Evolutionary conservation across 1,140 invertebrate species (phyloP), one percentile per base, ranked within the genome.

Genomic region (Drosophila sproati): DNA sequence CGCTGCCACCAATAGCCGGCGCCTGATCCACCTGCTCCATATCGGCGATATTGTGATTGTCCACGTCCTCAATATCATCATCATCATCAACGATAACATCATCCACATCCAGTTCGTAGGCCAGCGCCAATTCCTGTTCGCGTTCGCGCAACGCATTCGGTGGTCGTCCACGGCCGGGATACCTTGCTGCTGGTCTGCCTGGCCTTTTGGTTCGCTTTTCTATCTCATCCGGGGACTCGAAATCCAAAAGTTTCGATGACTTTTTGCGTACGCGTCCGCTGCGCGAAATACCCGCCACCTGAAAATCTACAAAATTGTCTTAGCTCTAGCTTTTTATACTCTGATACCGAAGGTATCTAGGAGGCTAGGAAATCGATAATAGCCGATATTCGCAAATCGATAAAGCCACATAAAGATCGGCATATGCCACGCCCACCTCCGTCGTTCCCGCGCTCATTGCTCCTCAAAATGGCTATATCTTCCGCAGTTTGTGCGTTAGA

Each of bases 191-290:
- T 39, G 67, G 85, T 5, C 83, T 56, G 7, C 73, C 73, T 3
- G 63, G 72, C 7, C 80, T 73, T 57, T 88, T 91, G 4, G 93
- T 90, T 45, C 94, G 93, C 29, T 93, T 93, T 51, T 94, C 94
- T 56, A 94, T 94, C 79, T 98, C 96, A 92, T 98, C 97, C 0
- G 96, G 96, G 1, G 97, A 97, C 90, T 98, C 97, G 93, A 98
- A 98, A 92, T 98, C 98, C 92, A 98, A 96, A 7, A 99, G 93
- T 92, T 98, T 98, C 0, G 97, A 98, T 5, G 98, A 98, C 92
- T 98, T 98, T 93, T 98, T 98, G 45, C 97, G 94, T 0, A 98
- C 97, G 50, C 97, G 94, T 20, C 97, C 97, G 83, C 97, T 98
- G 57, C 92, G 73, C 3, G 97, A 98, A 29, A 98, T 95, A 34